Base-by-base conservation (phyloP, 1,140 invertebrate genomes). In the Drosophila burlai region DNA sequence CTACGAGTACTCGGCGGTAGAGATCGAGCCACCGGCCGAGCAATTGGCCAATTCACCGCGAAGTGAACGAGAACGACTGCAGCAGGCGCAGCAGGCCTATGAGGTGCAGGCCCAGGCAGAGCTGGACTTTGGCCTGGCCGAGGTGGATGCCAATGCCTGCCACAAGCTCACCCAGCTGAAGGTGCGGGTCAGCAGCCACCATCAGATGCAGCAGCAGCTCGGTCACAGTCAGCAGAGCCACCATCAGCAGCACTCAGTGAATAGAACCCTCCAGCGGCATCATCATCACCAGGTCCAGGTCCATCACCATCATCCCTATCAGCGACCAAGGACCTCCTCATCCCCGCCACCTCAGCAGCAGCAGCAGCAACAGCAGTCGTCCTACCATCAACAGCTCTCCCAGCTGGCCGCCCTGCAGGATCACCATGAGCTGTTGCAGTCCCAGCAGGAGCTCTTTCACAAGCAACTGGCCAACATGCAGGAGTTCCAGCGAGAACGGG, bases 21-120 rank as follows among this genome's bases (percentile, higher is more conserved):
- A 89, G 59, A 89, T 89, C 3, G 85, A 89, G 55, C 85, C 85
- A n/a, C 85, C 85, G 29, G 85, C 85, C 47, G 85, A 89, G 38
- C 85, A 89, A 47, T 43, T 89, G 69, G 85, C 85, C 31, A 90
- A 90, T 18, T 90, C 85, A n/a, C 85, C 85, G 45, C 78, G 85
- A 4, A 89, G 80, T 49, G 86, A 90, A 24, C 68, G 86, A 0
- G 86, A 90, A 11, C 18, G 86, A 8, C 11, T 85, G 71, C 85
- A 90, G 29, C 85, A 90, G 75, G 85, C 82, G 2, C 85, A 90
- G 21, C 81, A 90, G n/a, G 78, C 85, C 4, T 89, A 89, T 46
- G 84, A 89, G 60, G 84, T 89, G 50, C 84, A 89, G 57, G 69
- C 84, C 0, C 84, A 89, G 52, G 84, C 84, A 0, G 84, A 89